Evolutionary conservation across 2,888 invertebrate species (phyloP).

Genomic region (Chaitophorus viminalis): DNA sequence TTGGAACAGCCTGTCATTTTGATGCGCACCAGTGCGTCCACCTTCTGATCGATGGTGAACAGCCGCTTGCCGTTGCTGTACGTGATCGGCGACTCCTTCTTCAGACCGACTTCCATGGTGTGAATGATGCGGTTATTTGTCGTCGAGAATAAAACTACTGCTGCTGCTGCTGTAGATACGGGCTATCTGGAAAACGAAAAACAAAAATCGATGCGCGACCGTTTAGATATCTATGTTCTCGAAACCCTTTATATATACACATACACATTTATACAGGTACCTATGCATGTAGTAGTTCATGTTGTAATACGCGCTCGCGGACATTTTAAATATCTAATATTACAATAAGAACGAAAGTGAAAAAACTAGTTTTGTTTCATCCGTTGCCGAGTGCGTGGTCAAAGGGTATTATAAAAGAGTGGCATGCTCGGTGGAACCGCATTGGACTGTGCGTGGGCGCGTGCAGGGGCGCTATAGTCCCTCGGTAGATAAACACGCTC

Average conservation of each 20-base stretch:
- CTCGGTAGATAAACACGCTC: background rate
- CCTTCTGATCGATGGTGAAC: constrained; percentile 59
- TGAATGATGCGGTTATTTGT: background rate
- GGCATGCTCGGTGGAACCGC: background rate
- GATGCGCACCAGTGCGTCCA: constrained; percentile 59
- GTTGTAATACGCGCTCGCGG: background rate
- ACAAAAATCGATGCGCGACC: constrained; percentile 33
- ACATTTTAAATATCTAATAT: background rate
- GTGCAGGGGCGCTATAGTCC: background rate
- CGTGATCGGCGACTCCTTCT: constrained; percentile 50
- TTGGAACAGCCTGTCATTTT: constrained; percentile 59
- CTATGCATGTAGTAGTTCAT: background rate
- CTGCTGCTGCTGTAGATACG: background rate
- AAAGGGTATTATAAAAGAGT: background rate
- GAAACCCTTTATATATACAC: no score
- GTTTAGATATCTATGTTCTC: constrained; percentile 7
- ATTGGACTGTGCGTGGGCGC: no score
- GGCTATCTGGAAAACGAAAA: constrained; percentile 45
- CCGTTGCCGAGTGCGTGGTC: background rate
- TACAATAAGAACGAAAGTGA: background rate
- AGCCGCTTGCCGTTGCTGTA: constrained; percentile 60
- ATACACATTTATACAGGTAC: no score
- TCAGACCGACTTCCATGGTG: constrained; percentile 38
- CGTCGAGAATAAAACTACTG: background rate
- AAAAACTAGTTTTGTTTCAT: background rate